Evolutionary conservation across 30 jellyfish, hydroid and myxozoan genomes (phyloP).

Genomic region (Chrysaora quinquecirrha): DNA sequence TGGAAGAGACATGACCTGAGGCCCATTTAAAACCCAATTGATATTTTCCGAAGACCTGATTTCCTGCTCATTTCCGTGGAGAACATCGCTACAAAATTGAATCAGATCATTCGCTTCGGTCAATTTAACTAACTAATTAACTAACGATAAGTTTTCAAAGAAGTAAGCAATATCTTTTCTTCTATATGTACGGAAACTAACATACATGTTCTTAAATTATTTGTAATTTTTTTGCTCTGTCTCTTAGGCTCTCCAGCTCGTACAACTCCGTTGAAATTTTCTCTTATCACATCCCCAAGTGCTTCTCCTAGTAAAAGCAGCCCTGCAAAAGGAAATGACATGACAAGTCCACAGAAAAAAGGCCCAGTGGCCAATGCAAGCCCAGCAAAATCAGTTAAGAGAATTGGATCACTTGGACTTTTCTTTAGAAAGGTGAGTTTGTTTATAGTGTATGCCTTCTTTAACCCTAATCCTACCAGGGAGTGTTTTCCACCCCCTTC

Average conservation of each 20-base stretch:
- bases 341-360: conserved; percentile 39
- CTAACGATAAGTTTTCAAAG: no score
- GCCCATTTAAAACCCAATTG: no score
- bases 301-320: conserved; percentile 53
- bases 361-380: conserved; percentile 39
- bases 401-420: conserved; percentile 89
- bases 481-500: not conserved
- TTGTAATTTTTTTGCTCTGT: not conserved
- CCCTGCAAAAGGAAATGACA: conserved; percentile 51
- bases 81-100: no score
- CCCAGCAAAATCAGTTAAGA: conserved; percentile 72
- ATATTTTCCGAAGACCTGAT: no score
- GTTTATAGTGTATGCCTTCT: no score
- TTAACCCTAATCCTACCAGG: no score
- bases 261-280: not conserved
- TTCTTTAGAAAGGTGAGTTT: conserved; percentile 85
- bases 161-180: not conserved
- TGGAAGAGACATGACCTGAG: no score
- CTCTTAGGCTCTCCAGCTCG: not conserved
- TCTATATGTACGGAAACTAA: not conserved
- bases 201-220: not conserved
- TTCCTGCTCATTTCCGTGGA: no score
- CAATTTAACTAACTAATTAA: no score
- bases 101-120: no score
- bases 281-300: conserved; percentile 30